Evolutionary conservation across 1,140 invertebrate species (phyloP), one percentile per base, ranked within the genome.

Genomic region (Bombus ignitus): DNA sequence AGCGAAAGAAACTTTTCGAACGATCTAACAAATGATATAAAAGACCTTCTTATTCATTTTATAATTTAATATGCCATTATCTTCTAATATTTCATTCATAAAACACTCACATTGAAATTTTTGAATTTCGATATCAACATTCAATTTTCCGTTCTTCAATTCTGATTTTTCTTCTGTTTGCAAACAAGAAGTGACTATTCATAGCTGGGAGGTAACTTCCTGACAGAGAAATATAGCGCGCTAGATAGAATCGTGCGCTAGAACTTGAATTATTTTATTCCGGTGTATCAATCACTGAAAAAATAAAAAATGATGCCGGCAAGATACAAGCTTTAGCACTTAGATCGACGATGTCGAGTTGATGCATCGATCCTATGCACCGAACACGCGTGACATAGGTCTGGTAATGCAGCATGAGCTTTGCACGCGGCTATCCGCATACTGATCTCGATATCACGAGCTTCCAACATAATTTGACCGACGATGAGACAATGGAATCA

Each of bases 261-360:
- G 44, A 76, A 47, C 13, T 32, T 9, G 9, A 5, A 32, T 32
- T n/a, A 53, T 44, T n/a, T 18, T 22, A n/a, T 28, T 25, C 2
- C 22, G 18, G 47, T n/a, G 65, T 57, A 59, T 83, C 65, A 68
- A 59, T 83, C 82, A 83, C 47, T 8, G n/a, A 8, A 35, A 53
- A 76, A 80, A 15, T 62, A 81, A 88, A 85, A 62, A 86, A 37
- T 73, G 39, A 62, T 37, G 42, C 47, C 18, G 22, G n/a, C 59
- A 15, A 57, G 78, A 74, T 79, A 89, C 88, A 89, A 73, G 88
- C 47, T 89, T 86, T 53, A 28, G 73, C 88, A 88, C 87, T 89
- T 73, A 86, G 74, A 86, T 62, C 62, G 53, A 62, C 73, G 57
- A 47, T 62, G 87, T 68, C 62, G 70, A 86, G 70, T 47, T 39